Evolutionary conservation across 35 echinoderm and acorn worm species (phyloP), one percentile per base, ranked within the genome.

Genomic region (Eucidaris tribuloides): DNA sequence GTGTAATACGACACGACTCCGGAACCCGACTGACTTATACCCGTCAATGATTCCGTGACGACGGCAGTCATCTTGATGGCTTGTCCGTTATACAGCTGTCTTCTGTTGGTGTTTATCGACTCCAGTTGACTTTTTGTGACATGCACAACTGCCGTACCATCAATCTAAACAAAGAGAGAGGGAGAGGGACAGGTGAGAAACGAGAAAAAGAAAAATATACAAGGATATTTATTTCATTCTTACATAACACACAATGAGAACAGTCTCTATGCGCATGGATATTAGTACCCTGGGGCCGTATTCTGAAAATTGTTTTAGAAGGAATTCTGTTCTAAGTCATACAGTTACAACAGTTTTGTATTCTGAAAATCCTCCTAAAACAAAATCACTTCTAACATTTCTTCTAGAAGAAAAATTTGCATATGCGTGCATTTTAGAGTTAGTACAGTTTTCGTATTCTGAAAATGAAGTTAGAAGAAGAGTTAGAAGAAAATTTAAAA

Each of bases 11-110:
- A 3, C 6, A 92, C 13, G 33, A 35, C 27, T 4, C 68, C 82
- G 18, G 48, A 14, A 3, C 65, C 66, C 24, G 79, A 59, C 40
- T 92, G 94, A 14, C 14, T 46, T 2, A 88, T 87, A 3, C 94
- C 90, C 2, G 94, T 97, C 44, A 97, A 82, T 4, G 39, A 46
- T 65, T 97, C 94, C 0, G 94, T 97, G 0, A 97, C 82, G 2
- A 55, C 71, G 46, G 89, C 89, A 13, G 71, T 76, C 11, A 92
- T 63, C 11, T 22, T 23, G 0, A 92, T 46, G 11, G 0, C 2
- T 0, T 20, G 0, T 15, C 32, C 42, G 54, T 61, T 36, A 34
- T 79, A 89, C 9, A 88, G 17, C 1, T 59, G 24, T 43, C 46
- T 28, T 1, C 39, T 22, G 45, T 20, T 25, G 7, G 79, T 22